phyloP scores from a whole-genome alignment of 2,888 invertebrate species.

The Bhutanitis thaidina region DNA sequence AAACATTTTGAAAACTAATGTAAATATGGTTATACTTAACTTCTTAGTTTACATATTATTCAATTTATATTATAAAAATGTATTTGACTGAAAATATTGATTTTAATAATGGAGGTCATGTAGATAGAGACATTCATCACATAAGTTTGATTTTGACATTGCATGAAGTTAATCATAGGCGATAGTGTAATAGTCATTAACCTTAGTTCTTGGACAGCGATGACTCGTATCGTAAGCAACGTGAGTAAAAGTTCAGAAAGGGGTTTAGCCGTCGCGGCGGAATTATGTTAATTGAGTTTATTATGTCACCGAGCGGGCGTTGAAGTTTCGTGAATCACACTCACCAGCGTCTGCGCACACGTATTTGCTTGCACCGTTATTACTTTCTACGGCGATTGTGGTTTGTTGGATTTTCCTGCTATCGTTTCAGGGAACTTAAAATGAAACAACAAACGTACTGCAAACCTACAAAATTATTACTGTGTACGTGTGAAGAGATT shows the following conservation, averaged over 20 bases:
- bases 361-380: slow-evolving; percentile 65
- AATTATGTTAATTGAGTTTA: slow-evolving; percentile 73
- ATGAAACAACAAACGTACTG: slow-evolving; percentile 2
- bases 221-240: slow-evolving; percentile 37
- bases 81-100: too few species aligned
- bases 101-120: too few species aligned
- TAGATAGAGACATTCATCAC: too few species aligned
- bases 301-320: slow-evolving; percentile 65
- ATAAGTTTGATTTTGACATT: too few species aligned
- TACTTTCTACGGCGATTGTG: slow-evolving; percentile 60
- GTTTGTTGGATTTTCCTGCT: slow-evolving; percentile 25
- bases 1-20: too few species aligned
- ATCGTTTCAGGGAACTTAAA: slow-evolving; percentile 14
- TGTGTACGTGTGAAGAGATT: too few species aligned
- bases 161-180: background rate
- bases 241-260: slow-evolving; percentile 60
- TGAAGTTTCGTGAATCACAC: slow-evolving; percentile 70
- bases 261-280: slow-evolving; percentile 50
- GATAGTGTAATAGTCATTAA: slow-evolving; percentile 18
- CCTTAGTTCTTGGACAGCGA: slow-evolving; percentile 33
- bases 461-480: background rate
- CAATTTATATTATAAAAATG: too few species aligned
- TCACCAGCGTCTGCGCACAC: slow-evolving; percentile 30
- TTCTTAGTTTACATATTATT: too few species aligned
- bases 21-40: too few species aligned